Conservation (phyloP, 30 jellyfish, hydroid and myxozoan genomes). For the Chrysaora quinquecirrha region DNA sequence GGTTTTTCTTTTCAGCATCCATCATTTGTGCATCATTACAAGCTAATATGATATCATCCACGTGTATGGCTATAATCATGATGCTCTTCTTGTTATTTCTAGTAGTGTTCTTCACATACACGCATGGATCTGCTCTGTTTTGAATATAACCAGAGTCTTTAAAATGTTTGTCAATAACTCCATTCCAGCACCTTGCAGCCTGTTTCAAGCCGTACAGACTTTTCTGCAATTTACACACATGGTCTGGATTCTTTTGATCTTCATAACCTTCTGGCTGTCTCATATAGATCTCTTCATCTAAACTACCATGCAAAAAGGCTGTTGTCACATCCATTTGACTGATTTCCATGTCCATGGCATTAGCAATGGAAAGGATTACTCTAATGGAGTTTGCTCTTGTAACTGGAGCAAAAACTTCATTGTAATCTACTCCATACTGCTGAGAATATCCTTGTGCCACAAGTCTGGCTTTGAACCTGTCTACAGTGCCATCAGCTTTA, state of each 20-base stretch:
- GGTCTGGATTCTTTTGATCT: conserved; percentile 42
- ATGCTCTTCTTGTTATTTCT: too few species aligned
- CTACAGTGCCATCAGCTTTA: conserved; percentile 45
- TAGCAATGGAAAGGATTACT: conserved; percentile 51
- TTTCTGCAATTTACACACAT: conserved; percentile 45
- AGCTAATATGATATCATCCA: not conserved
- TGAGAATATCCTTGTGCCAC: conserved; percentile 66
- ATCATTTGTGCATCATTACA: conserved; percentile 44
- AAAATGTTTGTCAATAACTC: conserved; percentile 21
- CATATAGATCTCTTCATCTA: conserved; percentile 58
- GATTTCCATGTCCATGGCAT: conserved; percentile 21
- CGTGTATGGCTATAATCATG: not conserved
- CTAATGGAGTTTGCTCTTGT: conserved; percentile 29
- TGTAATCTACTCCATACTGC: conserved; percentile 27
- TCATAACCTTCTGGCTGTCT: conserved; percentile 33
- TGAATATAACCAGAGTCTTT: conserved; percentile 35
- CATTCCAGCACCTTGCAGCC: conserved; percentile 59
- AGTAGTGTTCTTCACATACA: too few species aligned
- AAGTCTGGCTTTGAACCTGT: conserved; percentile 56
- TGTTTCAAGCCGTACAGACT: conserved; percentile 58
- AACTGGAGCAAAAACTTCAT: conserved; percentile 58
- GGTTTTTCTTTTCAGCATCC: conserved; percentile 41
- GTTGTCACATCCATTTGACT: conserved; percentile 62
- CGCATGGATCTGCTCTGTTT: conserved; percentile 48
- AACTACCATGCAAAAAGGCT: conserved; percentile 40